A percentile compares a stretch with the other conserved stretches of the same genome.
Evolutionary conservation across 1,140 invertebrate genomes (phyloP).

Genomic region (Fopius arisanus): DNA sequence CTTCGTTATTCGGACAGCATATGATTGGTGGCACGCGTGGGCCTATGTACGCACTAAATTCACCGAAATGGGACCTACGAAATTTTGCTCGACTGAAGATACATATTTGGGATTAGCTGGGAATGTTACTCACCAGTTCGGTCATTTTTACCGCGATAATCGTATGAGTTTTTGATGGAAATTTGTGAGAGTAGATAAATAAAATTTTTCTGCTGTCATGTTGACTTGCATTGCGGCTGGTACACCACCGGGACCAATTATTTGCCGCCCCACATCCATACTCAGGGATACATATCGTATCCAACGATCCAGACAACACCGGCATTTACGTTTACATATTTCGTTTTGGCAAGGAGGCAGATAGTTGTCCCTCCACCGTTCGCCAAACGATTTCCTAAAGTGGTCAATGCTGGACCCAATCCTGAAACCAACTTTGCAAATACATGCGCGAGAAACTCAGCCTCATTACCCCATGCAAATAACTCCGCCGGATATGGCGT

Average conservation of each 20-base stretch:
- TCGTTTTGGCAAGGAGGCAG: constrained; percentile 9
- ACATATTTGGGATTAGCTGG: too few species aligned
- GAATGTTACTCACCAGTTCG: too few species aligned
- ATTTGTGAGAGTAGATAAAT: neutral
- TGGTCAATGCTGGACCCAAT: constrained; percentile 15
- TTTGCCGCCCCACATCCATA: constrained; percentile 10
- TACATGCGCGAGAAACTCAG: constrained; percentile 19
- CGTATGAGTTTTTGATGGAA: too few species aligned
- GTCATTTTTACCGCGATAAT: too few species aligned
- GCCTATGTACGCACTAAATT: too few species aligned
- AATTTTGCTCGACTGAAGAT: too few species aligned
- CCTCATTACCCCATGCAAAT: constrained; percentile 33
- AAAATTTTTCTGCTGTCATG: neutral
- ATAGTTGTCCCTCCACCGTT: constrained; percentile 12
- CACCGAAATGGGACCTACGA: too few species aligned
- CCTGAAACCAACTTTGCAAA: constrained; percentile 8
- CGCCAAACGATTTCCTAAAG: constrained; percentile 28
- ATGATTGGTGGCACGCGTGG: too few species aligned
- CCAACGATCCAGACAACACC: constrained; percentile 1
- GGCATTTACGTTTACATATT: constrained; percentile 22
- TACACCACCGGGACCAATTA: constrained; percentile 14
- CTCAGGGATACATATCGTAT: neutral
- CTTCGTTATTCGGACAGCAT: too few species aligned
- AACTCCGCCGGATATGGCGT: constrained; percentile 21
- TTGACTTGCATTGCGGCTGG: neutral